phyloP scores from a whole-genome alignment of 30 jellyfish, hydroid and myxozoan species.

The Phacellophora camtschatica region DNA sequence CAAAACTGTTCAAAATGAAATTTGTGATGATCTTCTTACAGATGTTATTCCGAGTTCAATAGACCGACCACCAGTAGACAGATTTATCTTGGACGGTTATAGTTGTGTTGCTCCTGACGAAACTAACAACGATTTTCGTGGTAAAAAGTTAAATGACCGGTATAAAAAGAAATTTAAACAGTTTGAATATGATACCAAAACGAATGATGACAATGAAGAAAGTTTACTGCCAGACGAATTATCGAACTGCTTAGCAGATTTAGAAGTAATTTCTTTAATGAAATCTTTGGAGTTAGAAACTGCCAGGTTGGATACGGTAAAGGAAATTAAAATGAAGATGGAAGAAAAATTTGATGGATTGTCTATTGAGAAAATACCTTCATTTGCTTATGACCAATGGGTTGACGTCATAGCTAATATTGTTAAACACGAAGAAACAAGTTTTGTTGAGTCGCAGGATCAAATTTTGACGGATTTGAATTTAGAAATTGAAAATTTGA shows the following conservation, averaged over 20 bases:
- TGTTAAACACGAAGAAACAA: neutral
- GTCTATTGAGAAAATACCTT: constrained; percentile 40
- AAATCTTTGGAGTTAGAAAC: constrained; percentile 13
- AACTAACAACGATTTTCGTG: no score
- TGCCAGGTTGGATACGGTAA: neutral
- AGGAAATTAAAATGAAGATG: constrained; percentile 20
- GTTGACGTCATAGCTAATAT: neutral
- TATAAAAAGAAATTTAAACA: no score
- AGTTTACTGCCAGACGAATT: neutral
- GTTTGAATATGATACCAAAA: no score
- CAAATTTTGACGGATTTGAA: neutral
- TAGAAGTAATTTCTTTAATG: constrained; percentile 7
- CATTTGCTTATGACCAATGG: constrained; percentile 38
- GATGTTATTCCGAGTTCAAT: no score
- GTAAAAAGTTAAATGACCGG: no score
- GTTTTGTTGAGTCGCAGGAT: constrained; percentile 10
- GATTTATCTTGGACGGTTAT: no score
- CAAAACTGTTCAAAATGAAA: no score
- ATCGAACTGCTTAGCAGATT: neutral
- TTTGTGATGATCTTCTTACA: no score
- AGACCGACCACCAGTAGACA: no score
- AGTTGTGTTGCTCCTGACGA: no score
- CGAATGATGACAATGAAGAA: no score
- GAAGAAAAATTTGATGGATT: constrained; percentile 29
- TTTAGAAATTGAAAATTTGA: neutral